These are phyloP conservation scores for Actenoides hombroni DNA, from an alignment of 2,113 vertebrate genomes.

Conservation along the genomic window DNA sequence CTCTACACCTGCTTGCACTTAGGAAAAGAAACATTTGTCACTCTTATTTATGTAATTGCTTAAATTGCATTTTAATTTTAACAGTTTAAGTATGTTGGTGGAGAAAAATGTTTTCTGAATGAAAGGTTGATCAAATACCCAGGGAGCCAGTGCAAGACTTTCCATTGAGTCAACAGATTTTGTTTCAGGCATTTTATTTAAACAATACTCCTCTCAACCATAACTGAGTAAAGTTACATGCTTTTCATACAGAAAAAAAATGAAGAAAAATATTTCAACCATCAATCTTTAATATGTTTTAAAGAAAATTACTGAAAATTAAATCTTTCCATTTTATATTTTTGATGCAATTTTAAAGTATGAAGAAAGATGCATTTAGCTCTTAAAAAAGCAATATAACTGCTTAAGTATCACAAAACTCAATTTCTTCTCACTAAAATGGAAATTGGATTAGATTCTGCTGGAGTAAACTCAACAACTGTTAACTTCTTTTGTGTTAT, in stretches of 20 bases:
- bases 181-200: slow-evolving; percentile 23
- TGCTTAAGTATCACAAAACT: background rate
- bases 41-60: slow-evolving; percentile 50
- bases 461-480: slow-evolving; percentile 36
- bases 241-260: background rate
- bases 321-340: background rate
- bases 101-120: slow-evolving; percentile 50
- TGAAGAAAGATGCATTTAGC: background rate
- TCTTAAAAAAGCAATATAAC: background rate
- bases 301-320: background rate
- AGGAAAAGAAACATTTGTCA: slow-evolving; percentile 59
- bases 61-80: slow-evolving; percentile 54
- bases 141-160: background rate
- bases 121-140: slow-evolving; percentile 24
- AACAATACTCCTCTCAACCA: background rate
- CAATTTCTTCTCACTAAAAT: slow-evolving; percentile 31
- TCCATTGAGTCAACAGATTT: background rate
- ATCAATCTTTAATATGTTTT: background rate
- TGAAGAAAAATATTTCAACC: background rate
- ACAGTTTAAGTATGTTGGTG: slow-evolving; percentile 16
- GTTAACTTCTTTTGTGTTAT: slow-evolving; percentile 42
- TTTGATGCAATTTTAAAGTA: background rate
- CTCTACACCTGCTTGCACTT: slow-evolving; percentile 53
- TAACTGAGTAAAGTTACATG: background rate
- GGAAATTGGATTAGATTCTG: slow-evolving; percentile 60